Percentiles rank a stretch among this genome's conserved stretches.
These are phyloP conservation scores for Poecilobothrus nobilitatus DNA, from an alignment of 2,888 invertebrate species.

Conservation along the genomic window DNA sequence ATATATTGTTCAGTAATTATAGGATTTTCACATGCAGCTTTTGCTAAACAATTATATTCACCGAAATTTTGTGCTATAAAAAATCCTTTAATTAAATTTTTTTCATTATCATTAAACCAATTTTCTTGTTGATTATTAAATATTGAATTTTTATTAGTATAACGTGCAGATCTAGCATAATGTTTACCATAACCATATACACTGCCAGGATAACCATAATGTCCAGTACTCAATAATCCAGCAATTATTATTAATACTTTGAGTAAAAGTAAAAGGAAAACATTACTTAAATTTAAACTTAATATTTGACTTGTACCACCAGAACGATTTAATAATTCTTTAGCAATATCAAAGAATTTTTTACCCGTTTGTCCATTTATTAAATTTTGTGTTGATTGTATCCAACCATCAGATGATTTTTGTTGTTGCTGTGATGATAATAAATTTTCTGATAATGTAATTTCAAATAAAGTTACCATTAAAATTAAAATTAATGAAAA, in stretches of 20 bases:
- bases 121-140: neutral
- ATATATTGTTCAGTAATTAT: slow-evolving; percentile 63
- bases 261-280: slow-evolving; percentile 62
- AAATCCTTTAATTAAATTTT: slow-evolving; percentile 37
- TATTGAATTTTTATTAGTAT: slow-evolving; percentile 38
- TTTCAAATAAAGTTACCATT: neutral
- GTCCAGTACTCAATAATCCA: slow-evolving; percentile 59
- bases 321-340: slow-evolving; percentile 54
- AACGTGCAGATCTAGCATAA: slow-evolving; percentile 30
- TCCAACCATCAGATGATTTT: slow-evolving; percentile 15
- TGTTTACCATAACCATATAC: slow-evolving; percentile 41
- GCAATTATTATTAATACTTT: slow-evolving; percentile 70
- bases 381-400: slow-evolving; percentile 23
- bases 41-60: slow-evolving; percentile 63
- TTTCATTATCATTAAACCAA: neutral
- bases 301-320: slow-evolving; percentile 57
- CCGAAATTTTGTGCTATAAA: slow-evolving; percentile 67
- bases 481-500: neutral
- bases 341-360: slow-evolving; percentile 41
- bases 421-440: neutral
- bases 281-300: slow-evolving; percentile 67
- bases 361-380: slow-evolving; percentile 25
- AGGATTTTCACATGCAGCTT: slow-evolving; percentile 68
- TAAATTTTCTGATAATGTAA: neutral
- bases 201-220: slow-evolving; percentile 29